Evolutionary conservation across 2,113 vertebrate genomes (phyloP), one percentile per base, ranked within the genome.

Genomic region (Benitochromis conjunctus): DNA sequence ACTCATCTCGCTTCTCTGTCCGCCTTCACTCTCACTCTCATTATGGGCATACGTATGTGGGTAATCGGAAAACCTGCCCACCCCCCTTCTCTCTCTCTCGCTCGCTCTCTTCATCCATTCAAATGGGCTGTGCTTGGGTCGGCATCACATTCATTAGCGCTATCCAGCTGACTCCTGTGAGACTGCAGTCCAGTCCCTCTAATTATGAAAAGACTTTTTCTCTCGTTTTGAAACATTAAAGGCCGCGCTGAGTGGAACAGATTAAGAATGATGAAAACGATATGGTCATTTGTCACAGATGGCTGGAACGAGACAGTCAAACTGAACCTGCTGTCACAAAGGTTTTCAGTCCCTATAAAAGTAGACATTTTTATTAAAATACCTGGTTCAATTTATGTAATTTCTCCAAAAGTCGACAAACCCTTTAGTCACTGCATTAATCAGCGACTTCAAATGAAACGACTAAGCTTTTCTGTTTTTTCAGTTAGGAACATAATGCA

Each of bases 211-310:
- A 77, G 31, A 83, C 19, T 57, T 58, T 34, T 66, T 53, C 55
- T 41, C 24, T 64, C 46, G 4, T 58, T 83, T 82, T 48, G 31
- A 86, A 90, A 81, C 84, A 86, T 74, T 77, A 86, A 80, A 89
- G 81, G 80, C 54, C 34, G 55, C 53, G 0, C 79, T 11, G 26
- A 87, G 83, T 80, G 13, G 86, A 91, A 62, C 86, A 85, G 81
- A 91, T 92, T 90, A 53, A 85, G 83, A 41, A 14, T 38, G 57
- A 91, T 85, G 85, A 84, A 81, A 82, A 56, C 21, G 76, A 88
- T 69, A 31, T 53, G 55, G 81, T 56, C 84, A 53, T 92, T 94
- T 88, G 90, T 91, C 88, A 46, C 88, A 89, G 89, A 91, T 69
- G 84, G 83, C 41, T 79, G 83, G 57, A 62, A 85, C 87, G 64